Evolutionary conservation across 1,140 invertebrate species (phyloP), one percentile per base, ranked within the genome.

Genomic region (Oncopodura yosiiana): DNA sequence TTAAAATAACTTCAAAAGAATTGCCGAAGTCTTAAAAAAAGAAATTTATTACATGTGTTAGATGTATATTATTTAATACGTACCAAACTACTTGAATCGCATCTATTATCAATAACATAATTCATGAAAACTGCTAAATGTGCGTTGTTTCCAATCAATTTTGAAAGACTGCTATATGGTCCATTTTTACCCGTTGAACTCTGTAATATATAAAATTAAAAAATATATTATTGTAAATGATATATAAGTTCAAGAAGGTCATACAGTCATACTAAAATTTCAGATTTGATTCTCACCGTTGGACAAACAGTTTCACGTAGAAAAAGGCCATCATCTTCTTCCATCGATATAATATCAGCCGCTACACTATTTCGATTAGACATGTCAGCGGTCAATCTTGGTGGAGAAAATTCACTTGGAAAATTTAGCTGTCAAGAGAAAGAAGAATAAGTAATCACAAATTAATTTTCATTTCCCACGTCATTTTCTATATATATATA

Each of bases 71-170:
- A 26, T 43, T 18, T 9, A 14, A 41, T 49, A 69, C 71, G 70
- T 72, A 81, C 78, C 69, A 87, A 71, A 70, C 82, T 84, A 62
- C 82, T 83, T 36, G 87, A 86, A 73, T 90, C 86, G 65, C 49
- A 52, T 43, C 80, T 83, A 69, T 90, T 91, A 5, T 80, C 84
- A 60, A 91, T 75, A 39, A 92, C 79, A 69, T 87, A 93, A 72
- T 91, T 88, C 57, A 91, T 81, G 69, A 93, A 91, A 51, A 92
- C 85, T 60, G 87, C 83, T 60, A 92, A 73, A 71, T 92, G 86
- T 46, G 85, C 85, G 52, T 84, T 82, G 58, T 82, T 78, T 66
- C 80, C 78, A 74, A 80, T 79, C 18, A 87, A 66, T 64, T 77
- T 78, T 6, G 79, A 77, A 38, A 86, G 69, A 53, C 79, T 83